Conservation (phyloP, 1,140 invertebrate genomes). For the Drosophila bipectinata region DNA sequence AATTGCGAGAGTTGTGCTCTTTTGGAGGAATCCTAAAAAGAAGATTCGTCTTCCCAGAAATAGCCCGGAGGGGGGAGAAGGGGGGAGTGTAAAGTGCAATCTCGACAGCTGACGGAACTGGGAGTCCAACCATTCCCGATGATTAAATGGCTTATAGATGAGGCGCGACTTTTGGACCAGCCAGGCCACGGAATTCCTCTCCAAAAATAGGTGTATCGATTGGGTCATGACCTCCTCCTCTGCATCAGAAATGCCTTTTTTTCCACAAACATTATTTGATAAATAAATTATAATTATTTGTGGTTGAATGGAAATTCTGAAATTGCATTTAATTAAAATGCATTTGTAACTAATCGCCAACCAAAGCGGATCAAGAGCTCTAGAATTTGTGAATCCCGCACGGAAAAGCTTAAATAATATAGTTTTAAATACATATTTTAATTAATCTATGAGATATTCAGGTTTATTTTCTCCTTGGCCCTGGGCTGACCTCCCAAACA, state of each 20-base stretch:
- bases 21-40: conserved; percentile 32
- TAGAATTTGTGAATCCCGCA: too few relatives aligned
- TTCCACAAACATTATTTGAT: conserved; percentile 5
- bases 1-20: conserved; percentile 62
- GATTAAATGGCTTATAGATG: conserved; percentile 77
- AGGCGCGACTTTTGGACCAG: conserved; percentile 31
- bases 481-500: conserved; percentile 21
- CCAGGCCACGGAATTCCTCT: conserved; percentile 11
- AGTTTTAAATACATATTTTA: neutral
- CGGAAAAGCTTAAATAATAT: neutral
- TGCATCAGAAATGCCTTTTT: conserved; percentile 2
- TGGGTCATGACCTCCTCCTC: neutral
- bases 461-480: conserved; percentile 18
- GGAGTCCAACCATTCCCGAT: conserved; percentile 44
- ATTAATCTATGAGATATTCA: neutral
- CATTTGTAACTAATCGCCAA: conserved; percentile 43
- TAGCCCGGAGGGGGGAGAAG: neutral
- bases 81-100: conserved; percentile 54
- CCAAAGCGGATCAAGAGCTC: conserved; percentile 2
- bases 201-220: conserved; percentile 51
- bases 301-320: neutral
- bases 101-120: conserved; percentile 67
- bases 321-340: conserved; percentile 55
- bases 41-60: conserved; percentile 21
- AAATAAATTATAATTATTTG: conserved; percentile 19